Evolutionary conservation across 1,140 invertebrate species (phyloP).

Genomic region (Drosophila asahinai): DNA sequence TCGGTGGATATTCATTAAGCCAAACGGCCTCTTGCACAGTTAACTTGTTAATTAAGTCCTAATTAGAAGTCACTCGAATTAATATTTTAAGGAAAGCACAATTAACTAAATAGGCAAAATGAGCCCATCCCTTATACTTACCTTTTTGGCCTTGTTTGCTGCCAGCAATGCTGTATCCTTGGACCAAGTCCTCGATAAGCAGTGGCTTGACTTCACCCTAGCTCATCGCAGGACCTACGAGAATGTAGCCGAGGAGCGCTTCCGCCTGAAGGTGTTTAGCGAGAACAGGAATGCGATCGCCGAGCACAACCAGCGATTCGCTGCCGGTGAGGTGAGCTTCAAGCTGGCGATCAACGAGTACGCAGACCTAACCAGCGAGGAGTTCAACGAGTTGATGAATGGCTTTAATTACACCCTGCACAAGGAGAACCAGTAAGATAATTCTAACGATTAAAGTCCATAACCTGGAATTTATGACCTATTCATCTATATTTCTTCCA

Average conservation of each 20-base stretch:
- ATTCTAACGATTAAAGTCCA: not conserved
- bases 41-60: not conserved
- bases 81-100: too few relatives aligned
- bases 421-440: constrained; percentile 1
- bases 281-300: not conserved
- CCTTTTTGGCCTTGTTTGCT: not conserved
- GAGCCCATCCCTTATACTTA: not conserved
- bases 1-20: not conserved
- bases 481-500: not conserved
- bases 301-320: not conserved
- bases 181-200: not conserved
- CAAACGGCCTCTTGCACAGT: not conserved
- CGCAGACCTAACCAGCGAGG: constrained; percentile 1
- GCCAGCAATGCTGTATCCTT: not conserved
- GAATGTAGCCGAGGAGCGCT: not conserved
- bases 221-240: not conserved
- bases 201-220: constrained; percentile 3
- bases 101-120: not conserved
- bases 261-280: not conserved
- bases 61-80: not conserved
- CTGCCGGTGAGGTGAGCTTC: not conserved
- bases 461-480: not conserved
- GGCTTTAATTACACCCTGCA: constrained; percentile 1
- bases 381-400: constrained; percentile 12
- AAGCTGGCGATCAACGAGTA: constrained; percentile 9